Base-by-base conservation (phyloP, 2,113 vertebrate genomes). In the Cyphomyrus plagiostoma region DNA sequence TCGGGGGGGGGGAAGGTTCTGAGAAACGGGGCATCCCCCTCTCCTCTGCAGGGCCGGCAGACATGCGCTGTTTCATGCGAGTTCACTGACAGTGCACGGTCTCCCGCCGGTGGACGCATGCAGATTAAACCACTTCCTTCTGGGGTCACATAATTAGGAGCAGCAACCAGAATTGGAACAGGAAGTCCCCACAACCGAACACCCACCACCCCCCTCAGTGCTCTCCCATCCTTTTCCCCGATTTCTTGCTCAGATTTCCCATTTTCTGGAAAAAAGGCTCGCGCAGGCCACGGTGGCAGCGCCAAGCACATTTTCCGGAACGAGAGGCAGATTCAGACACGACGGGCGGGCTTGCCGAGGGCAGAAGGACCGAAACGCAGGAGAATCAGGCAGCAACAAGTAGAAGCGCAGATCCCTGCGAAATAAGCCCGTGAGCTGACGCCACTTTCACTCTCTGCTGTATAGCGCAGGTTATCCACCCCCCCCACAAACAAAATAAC, bases 321-420 rank as follows among this genome's bases (percentile, higher is more conserved):
- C 21, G 30, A 89, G 19, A 66, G 88, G 46, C 88, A 86, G 70
- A 85, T 88, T 86, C 56, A 86, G 90, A 58, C 90, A 86, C 45
- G 83, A 53, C 49, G 74, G 77, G 30, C 1, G 11, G 35, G 21
- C 11, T 42, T 21, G 56, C 86, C 3, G 50, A 45, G 88, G 90
- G 89, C 56, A 86, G 90, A 70, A n/a, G 89, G 80, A 86, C 88
- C 70, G 90, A 92, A 87, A 0, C 89, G 70, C 90, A 90, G 26
- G 26, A 30, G n/a, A 87, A 53, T 26, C 85, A 56, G 49, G 26
- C 92, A 52, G 83, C 58, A 45, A 90, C 46, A 56, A 89, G 52
- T 53, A 53, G 26, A 23, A 87, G 85, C 85, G 85, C n/a, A 19
- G 85, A n/a, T 45, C 17, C 21, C 85, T 35, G 85, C 3, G 9